A percentile compares a stretch with the other conserved stretches of the same genome.
phyloP scores from a whole-genome alignment of 2,797 vertebrate species.

The Emydoidea blandingii region DNA sequence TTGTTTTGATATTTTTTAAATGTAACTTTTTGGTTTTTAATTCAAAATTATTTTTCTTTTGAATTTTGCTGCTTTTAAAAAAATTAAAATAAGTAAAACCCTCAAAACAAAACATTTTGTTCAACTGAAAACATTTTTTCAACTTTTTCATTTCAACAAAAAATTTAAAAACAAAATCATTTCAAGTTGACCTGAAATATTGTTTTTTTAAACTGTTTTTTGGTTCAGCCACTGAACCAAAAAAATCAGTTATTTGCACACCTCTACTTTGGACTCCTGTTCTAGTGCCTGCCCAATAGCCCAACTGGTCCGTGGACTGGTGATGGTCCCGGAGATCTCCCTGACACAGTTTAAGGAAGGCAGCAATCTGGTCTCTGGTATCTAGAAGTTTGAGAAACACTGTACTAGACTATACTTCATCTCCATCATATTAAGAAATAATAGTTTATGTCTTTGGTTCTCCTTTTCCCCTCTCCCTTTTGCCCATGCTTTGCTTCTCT shows the following conservation, averaged over 20 bases:
- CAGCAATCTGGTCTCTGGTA: neutral
- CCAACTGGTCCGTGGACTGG: neutral
- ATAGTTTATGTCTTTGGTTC: fast-evolving
- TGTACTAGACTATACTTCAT: neutral
- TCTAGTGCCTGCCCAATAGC: neutral
- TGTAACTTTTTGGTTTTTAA: too few species aligned
- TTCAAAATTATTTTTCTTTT: too few species aligned
- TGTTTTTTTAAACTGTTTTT: neutral
- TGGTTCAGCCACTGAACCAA: neutral
- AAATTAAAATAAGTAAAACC: too few species aligned
- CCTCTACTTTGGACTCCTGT: neutral
- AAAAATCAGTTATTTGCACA: neutral
- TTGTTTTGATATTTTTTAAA: too few species aligned
- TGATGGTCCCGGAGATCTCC: neutral
- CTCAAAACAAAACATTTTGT: too few species aligned
- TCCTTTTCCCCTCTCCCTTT: neutral
- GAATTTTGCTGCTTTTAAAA: too few species aligned
- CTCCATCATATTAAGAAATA: neutral
- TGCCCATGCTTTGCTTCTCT: neutral
- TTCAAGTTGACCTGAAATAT: neutral
- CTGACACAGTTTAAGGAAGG: neutral
- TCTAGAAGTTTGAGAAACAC: neutral
- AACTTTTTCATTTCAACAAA: too few species aligned
- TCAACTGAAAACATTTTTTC: too few species aligned
- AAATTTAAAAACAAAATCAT: neutral